Evolutionary conservation across 2,888 invertebrate species (phyloP).

Genomic region (Sceliomorpha sp.): DNA sequence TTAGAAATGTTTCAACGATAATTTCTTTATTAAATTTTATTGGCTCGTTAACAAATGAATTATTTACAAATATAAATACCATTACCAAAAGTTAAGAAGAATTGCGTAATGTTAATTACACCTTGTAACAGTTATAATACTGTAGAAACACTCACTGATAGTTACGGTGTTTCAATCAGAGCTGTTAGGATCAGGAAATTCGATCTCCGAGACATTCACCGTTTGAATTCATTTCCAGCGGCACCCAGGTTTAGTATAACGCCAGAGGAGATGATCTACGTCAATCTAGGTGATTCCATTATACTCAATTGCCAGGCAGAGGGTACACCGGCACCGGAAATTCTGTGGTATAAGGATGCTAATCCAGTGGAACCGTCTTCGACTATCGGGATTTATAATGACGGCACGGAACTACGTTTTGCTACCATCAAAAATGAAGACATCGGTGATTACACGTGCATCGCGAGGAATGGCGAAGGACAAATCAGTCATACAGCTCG

Average conservation of each 20-base stretch:
- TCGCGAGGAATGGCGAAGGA: constrained; percentile 97
- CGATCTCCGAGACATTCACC: not conserved
- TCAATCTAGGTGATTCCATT: constrained; percentile 97
- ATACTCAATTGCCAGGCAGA: constrained; percentile 98
- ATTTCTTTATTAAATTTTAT: too few species aligned
- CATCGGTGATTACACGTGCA: constrained; percentile 98
- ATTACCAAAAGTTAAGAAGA: too few species aligned
- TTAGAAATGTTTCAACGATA: too few species aligned
- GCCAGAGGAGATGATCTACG: constrained; percentile 97
- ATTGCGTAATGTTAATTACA: too few species aligned
- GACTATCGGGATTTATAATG: constrained; percentile 94
- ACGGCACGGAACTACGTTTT: constrained; percentile 96
- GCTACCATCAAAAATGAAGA: constrained; percentile 95
- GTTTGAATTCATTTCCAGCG: constrained; percentile 81
- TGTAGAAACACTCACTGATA: too few species aligned
- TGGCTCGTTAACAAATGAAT: too few species aligned
- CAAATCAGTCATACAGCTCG: constrained; percentile 97
- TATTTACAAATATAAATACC: too few species aligned
- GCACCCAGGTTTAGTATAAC: constrained; percentile 97
- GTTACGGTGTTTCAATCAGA: too few species aligned
- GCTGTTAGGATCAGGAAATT: not conserved
- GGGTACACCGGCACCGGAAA: constrained; percentile 96
- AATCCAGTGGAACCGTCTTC: constrained; percentile 94
- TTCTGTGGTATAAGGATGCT: constrained; percentile 97
- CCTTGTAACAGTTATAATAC: too few species aligned